phyloP scores from a whole-genome alignment of 2,888 invertebrate genomes.

The Ecdyonurus torrentis region DNA sequence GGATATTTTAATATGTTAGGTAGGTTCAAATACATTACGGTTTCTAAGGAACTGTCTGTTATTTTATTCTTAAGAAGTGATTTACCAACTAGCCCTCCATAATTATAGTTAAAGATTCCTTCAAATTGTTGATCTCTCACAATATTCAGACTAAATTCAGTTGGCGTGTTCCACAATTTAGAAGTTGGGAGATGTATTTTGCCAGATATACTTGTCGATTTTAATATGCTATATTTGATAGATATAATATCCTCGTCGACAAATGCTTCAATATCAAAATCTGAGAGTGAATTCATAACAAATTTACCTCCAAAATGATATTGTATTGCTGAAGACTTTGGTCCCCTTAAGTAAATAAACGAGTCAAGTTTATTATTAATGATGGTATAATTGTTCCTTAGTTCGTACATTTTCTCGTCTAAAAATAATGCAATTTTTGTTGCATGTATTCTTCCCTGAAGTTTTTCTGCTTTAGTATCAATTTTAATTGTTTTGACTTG shows the following conservation, averaged over 20 bases:
- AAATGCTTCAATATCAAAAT: background rate
- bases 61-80: background rate
- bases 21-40: background rate
- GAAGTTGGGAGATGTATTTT: background rate
- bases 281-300: background rate
- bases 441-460: background rate
- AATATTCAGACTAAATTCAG: background rate
- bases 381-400: background rate
- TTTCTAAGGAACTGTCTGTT: background rate
- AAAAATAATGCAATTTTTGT: background rate
- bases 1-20: conserved; percentile 1
- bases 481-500: background rate
- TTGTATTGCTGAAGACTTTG: background rate
- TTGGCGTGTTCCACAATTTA: background rate
- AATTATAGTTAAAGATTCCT: background rate
- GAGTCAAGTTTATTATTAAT: background rate
- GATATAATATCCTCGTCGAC: background rate
- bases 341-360: background rate
- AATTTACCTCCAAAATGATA: background rate
- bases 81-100: background rate
- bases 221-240: background rate
- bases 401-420: background rate
- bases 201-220: background rate
- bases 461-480: background rate
- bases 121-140: background rate